Percentiles rank a stretch among this genome's conserved stretches.
phyloP scores from a whole-genome alignment of 2,113 vertebrate genomes.

The Cryptotis parvus region DNA sequence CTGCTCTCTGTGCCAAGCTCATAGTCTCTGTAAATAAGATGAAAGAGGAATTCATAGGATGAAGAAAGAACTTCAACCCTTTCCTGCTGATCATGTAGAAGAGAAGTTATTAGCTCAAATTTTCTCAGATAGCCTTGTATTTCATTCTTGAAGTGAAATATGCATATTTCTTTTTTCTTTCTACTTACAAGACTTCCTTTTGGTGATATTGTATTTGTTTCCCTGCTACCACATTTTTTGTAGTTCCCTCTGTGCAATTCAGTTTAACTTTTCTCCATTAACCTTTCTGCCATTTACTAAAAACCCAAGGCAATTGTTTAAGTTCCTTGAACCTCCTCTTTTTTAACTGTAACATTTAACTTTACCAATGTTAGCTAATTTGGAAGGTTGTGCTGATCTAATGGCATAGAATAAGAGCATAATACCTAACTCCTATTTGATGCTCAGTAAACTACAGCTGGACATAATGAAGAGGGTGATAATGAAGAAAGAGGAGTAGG shows the following conservation, averaged over 20 bases:
- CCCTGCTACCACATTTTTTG: not conserved
- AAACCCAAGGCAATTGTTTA: not conserved
- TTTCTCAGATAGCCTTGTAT: not conserved
- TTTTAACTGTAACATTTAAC: not conserved
- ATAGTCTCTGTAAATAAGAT: not conserved
- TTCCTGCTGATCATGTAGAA: not conserved
- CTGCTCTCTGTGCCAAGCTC: not conserved
- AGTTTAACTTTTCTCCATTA: not conserved
- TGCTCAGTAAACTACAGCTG: not conserved
- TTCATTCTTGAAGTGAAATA: too few species aligned
- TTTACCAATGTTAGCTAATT: not conserved
- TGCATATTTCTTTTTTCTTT: not conserved
- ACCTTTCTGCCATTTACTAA: not conserved
- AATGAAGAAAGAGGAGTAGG: not conserved
- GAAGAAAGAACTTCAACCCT: not conserved
- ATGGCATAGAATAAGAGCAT: not conserved
- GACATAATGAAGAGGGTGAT: not conserved
- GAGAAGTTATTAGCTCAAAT: not conserved
- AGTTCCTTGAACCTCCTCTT: not conserved
- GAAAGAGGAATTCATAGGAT: rapidly evolving
- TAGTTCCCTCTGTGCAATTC: not conserved
- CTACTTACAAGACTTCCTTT: not conserved
- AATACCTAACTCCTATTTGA: not conserved
- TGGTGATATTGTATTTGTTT: not conserved
- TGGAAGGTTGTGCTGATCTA: not conserved